Percentiles rank a stretch among this genome's conserved stretches.
Conservation (phyloP, 2,888 invertebrate species). For the Sturmia bella region DNA sequence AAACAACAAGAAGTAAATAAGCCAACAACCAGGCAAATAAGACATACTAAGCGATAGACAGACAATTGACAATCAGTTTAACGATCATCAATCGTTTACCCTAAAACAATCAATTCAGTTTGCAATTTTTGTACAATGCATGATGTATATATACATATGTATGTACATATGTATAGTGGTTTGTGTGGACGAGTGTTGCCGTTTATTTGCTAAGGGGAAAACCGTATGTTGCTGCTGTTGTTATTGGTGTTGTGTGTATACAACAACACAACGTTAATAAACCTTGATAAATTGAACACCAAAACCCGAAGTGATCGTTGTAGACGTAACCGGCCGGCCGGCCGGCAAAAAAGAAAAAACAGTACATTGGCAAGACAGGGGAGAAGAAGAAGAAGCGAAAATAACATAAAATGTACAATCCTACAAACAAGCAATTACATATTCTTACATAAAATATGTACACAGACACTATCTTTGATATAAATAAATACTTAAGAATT, state of each 20-base stretch:
- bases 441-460: constrained; percentile 7
- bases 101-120: constrained; percentile 51
- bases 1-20: constrained; percentile 22
- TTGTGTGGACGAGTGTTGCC: neutral
- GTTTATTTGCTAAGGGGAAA: constrained; percentile 5
- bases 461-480: constrained; percentile 1
- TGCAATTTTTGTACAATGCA: constrained; percentile 36
- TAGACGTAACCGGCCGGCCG: constrained; percentile 48
- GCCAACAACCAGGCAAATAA: constrained; percentile 29
- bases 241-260: neutral
- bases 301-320: constrained; percentile 37
- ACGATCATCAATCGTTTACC: constrained; percentile 56
- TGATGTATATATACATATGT: neutral
- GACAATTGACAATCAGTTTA: constrained; percentile 58
- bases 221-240: neutral
- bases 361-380: neutral
- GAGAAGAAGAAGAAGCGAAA: constrained; percentile 23
- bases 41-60: constrained; percentile 49
- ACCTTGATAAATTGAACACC: constrained; percentile 57
- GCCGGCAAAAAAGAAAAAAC: constrained; percentile 31
- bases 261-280: constrained; percentile 34
- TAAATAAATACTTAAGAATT: constrained; percentile 8
- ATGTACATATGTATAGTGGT: neutral
- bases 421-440: constrained; percentile 30
- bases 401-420: neutral